Conservation (phyloP, 1,140 invertebrate genomes). For the Conus betulinus region DNA sequence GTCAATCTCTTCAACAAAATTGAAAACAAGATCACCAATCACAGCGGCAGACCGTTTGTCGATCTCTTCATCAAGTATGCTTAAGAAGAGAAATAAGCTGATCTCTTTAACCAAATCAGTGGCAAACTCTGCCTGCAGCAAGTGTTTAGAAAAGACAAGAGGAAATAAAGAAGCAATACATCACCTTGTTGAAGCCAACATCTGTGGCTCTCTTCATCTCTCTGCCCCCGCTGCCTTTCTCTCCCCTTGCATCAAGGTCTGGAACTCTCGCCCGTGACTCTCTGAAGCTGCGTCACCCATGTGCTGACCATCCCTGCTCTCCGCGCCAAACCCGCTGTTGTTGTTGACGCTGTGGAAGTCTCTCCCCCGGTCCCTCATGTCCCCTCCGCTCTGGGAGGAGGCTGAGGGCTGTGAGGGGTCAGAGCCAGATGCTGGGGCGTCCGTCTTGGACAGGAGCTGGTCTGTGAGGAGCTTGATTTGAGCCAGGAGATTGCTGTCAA, state of each 20-base stretch:
- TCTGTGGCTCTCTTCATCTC: background rate
- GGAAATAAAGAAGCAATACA: too few species aligned
- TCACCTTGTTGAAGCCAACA: background rate
- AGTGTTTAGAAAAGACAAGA: too few species aligned
- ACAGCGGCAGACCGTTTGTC: too few species aligned
- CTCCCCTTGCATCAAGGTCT: background rate
- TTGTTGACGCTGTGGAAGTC: background rate
- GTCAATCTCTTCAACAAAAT: too few species aligned
- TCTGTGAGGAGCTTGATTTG: slow-evolving; percentile 75
- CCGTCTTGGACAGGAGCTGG: slow-evolving; percentile 69
- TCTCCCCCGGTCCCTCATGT: background rate
- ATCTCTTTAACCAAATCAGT: background rate
- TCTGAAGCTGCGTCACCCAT: background rate
- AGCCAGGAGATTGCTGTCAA: slow-evolving; percentile 72
- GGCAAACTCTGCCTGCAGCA: background rate
- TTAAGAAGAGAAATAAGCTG: too few species aligned
- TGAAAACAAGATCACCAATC: too few species aligned
- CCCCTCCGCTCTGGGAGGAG: background rate
- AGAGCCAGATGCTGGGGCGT: background rate
- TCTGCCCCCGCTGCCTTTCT: background rate
- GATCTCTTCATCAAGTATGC: too few species aligned
- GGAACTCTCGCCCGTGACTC: background rate
- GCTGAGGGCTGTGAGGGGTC: background rate
- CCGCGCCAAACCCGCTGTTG: background rate
- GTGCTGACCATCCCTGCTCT: background rate